Conservation (phyloP, 2,113 vertebrate genomes). For the Platichthys flesus region DNA sequence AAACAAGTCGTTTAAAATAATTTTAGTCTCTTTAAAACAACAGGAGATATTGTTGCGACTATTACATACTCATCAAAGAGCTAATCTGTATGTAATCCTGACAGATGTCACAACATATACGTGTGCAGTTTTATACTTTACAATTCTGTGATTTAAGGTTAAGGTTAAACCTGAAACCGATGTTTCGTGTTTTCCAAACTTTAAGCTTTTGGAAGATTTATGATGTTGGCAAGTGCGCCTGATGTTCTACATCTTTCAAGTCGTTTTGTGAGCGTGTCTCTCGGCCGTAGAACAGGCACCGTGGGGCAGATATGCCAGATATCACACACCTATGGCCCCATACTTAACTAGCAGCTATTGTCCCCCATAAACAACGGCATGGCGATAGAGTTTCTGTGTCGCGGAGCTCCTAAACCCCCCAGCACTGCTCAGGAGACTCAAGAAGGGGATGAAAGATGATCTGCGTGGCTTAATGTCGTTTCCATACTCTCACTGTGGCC, state of each 20-base stretch:
- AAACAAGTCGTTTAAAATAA: too few relatives aligned
- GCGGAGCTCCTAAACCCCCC: conserved; percentile 58
- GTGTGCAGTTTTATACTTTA: too few relatives aligned
- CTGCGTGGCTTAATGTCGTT: conserved; percentile 67
- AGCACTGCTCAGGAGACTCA: conserved; percentile 58
- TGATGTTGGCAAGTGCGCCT: conserved; percentile 3
- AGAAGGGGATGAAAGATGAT: conserved; percentile 77
- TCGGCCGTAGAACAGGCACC: conserved; percentile 43
- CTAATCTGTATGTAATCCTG: too few relatives aligned
- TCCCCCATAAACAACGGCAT: conserved; percentile 69
- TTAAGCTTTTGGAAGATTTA: conserved; percentile 35
- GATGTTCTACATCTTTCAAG: conserved; percentile 50
- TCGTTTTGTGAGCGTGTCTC: conserved; percentile 44
- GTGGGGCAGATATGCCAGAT: conserved; percentile 49
- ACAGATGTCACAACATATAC: too few relatives aligned
- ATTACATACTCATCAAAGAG: too few relatives aligned
- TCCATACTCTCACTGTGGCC: conserved; percentile 64
- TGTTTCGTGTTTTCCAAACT: background rate
- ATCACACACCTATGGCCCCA: conserved; percentile 53
- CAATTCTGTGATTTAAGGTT: too few relatives aligned
- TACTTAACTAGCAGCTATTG: conserved; percentile 74
- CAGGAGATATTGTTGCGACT: background rate
- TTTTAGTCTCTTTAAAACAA: background rate
- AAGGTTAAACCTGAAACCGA: too few relatives aligned
- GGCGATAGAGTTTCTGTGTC: conserved; percentile 70